A percentile compares a stretch with the other conserved stretches of the same genome.
Conservation (phyloP, 2,113 vertebrate genomes). For the Phrynocephalus versicolor region DNA sequence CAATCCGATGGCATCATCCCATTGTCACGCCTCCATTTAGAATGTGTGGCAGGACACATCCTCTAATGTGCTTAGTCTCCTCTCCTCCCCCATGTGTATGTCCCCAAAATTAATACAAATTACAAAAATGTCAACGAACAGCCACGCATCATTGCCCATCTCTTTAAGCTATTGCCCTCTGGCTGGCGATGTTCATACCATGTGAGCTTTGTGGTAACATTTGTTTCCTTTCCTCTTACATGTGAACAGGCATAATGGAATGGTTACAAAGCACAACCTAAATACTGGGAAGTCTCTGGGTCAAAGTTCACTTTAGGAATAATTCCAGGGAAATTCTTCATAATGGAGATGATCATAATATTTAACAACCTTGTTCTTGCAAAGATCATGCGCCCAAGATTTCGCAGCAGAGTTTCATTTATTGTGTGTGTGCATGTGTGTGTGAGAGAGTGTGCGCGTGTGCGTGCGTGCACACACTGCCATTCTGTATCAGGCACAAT, state of each 20-base stretch:
- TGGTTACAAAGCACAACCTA: background rate
- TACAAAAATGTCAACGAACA: constrained; percentile 64
- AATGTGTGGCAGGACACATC: background rate
- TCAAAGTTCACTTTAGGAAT: background rate
- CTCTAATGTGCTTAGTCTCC: background rate
- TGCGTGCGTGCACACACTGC: no score
- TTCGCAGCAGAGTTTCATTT: background rate
- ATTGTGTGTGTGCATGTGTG: background rate
- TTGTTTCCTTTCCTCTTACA: constrained; percentile 14
- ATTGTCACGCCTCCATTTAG: background rate
- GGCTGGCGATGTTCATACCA: constrained; percentile 38
- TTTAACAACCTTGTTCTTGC: background rate
- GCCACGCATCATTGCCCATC: constrained; percentile 48
- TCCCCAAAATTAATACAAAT: constrained; percentile 44
- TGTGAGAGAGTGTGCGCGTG: no score
- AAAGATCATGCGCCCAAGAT: background rate
- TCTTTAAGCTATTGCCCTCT: constrained; percentile 41
- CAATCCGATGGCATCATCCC: background rate
- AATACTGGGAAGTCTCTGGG: background rate
- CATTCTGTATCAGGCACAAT: background rate
- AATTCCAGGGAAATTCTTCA: no score
- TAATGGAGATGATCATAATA: background rate
- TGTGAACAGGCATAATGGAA: background rate
- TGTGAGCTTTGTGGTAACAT: constrained; percentile 38
- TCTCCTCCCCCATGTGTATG: constrained; percentile 1